Conservation (phyloP, 2,113 vertebrate species). For the Glaucidium brasilianum region DNA sequence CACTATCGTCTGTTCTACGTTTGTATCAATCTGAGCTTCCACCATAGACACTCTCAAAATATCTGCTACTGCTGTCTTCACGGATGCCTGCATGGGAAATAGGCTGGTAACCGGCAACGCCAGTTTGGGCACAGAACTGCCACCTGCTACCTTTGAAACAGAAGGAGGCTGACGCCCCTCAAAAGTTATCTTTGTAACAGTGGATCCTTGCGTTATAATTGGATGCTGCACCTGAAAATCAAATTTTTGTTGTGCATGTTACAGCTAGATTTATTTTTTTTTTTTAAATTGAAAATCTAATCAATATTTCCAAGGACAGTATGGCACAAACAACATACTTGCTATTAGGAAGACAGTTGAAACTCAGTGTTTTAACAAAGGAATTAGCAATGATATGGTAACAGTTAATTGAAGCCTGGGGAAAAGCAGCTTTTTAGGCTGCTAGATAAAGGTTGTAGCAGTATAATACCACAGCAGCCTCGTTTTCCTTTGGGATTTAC, state of each 20-base stretch:
- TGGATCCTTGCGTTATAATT: constrained; percentile 90
- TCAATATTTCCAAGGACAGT: constrained; percentile 65
- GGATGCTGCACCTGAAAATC: constrained; percentile 86
- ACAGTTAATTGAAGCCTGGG: constrained; percentile 56
- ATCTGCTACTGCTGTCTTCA: constrained; percentile 88
- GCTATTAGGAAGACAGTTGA: constrained; percentile 70
- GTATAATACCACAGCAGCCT: constrained; percentile 55
- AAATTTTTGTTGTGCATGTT: constrained; percentile 76
- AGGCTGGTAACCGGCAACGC: constrained; percentile 77
- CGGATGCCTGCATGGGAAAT: constrained; percentile 72
- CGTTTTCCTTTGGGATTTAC: constrained; percentile 69
- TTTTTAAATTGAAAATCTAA: background rate
- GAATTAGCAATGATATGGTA: constrained; percentile 50
- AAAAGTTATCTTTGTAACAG: constrained; percentile 93
- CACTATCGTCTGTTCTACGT: constrained; percentile 83
- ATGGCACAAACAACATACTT: constrained; percentile 71
- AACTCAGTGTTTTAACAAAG: constrained; percentile 68
- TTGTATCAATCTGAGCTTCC: constrained; percentile 92
- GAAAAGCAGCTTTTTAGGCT: constrained; percentile 59
- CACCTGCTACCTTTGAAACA: constrained; percentile 82
- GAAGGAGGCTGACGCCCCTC: constrained; percentile 82
- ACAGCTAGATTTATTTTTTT: constrained; percentile 55
- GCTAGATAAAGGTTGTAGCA: constrained; percentile 52
- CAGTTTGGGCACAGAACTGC: constrained; percentile 75
- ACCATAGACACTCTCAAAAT: constrained; percentile 97